phyloP scores from a whole-genome alignment of 2,113 vertebrate genomes.

The Gavialis gangeticus region DNA sequence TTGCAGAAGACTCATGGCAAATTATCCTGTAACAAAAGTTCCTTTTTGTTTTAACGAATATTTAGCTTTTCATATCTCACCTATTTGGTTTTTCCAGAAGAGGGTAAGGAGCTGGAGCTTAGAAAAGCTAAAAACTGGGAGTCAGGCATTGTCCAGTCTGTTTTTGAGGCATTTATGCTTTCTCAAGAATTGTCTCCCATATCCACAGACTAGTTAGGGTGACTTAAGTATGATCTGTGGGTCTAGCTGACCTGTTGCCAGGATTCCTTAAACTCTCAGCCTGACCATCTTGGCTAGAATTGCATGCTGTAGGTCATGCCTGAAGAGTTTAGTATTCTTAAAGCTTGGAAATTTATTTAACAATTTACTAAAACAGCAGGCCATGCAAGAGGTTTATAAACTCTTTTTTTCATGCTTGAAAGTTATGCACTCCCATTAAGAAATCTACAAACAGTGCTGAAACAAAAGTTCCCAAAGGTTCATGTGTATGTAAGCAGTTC shows the following conservation, averaged over 20 bases:
- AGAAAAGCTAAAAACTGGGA: not conserved
- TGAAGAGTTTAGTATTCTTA: slow-evolving; percentile 27
- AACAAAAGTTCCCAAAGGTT: slow-evolving; percentile 5
- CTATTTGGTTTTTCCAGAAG: not conserved
- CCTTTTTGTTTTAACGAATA: not conserved
- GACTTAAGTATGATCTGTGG: not conserved
- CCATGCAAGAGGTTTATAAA: not conserved
- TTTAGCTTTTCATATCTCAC: not conserved
- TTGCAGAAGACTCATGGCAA: slow-evolving; percentile 22
- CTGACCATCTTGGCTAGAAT: not conserved
- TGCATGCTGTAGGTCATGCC: not conserved
- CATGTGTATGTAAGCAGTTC: slow-evolving; percentile 63
- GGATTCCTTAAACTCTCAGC: slow-evolving; percentile 1
- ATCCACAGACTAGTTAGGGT: not conserved
- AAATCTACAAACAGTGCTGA: slow-evolving; percentile 58
- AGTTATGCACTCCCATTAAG: slow-evolving; percentile 37
- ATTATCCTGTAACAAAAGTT: slow-evolving; percentile 47
- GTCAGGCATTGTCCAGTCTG: not conserved
- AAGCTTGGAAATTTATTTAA: not conserved
- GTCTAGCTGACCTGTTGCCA: not conserved
- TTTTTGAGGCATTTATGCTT: not conserved
- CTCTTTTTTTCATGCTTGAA: slow-evolving; percentile 26
- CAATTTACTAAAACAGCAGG: not conserved
- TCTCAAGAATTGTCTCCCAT: not conserved
- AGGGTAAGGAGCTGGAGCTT: not conserved